Evolutionary conservation across 1,140 invertebrate genomes (phyloP), one percentile per base, ranked within the genome.

Genomic region (Drosophila ercepeae): DNA sequence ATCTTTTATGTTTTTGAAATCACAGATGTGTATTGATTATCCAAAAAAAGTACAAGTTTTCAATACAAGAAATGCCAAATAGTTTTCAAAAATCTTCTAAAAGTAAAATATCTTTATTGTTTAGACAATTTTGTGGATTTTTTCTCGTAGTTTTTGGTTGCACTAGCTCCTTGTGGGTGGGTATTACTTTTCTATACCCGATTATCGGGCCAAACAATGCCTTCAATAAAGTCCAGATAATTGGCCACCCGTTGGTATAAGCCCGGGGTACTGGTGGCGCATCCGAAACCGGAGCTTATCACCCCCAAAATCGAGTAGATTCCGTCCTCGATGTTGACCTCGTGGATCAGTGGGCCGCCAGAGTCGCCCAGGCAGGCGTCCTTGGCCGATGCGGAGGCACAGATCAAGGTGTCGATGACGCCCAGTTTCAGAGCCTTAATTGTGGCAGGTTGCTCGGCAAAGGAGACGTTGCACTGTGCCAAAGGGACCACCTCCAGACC

Each of bases 321-420:
- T 8, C 52, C 76, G 5, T 58, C 60, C 1, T 71, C 45, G 21
- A 57, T 54, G 60, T 81, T 49, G 70, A 90, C 39, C 4, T 92
- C 89, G 0, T 88, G 57, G 9, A 94, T 89, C n/a, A 96, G 76
- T 0, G 95, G 94, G 0, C 95, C 95, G 1, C 95, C 95, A 1
- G 94, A 94, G 75, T 95, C 95, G 1, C 95, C 95, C 36, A 91
- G 73, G 53, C 94, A 95, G 0, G 94, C 93, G 68, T 95, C 94
- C 9, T 48, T 94, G 41, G 60, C 58, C 63, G 74, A 94, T 9
- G 19, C 93, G 0, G 92, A 92, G 0, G 94, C 94, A 60, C 94
- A 94, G 2, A 94, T 39, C 59, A 94, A 93, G 3, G 75, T 53
- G 0, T 45, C 39, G 2, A 61, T 67, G 2, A 91, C 57, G 18